A percentile compares a stretch with the other conserved stretches of the same genome.
Evolutionary conservation across 2,888 invertebrate genomes (phyloP).

Genomic region (Zaprionus lineosus): DNA sequence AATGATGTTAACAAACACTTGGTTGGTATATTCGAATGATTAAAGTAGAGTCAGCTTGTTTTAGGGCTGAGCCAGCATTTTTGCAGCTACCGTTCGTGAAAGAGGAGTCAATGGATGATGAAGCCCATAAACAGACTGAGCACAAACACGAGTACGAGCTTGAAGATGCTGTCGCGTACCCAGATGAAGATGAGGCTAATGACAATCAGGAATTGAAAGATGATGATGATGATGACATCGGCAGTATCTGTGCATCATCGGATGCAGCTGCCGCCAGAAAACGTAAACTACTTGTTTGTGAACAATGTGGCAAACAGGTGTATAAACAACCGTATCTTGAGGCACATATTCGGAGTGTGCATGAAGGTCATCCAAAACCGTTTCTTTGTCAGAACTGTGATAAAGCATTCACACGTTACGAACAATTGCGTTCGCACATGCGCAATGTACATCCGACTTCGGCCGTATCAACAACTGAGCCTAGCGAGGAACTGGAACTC

Average conservation of each 20-base stretch:
- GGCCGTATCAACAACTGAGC: neutral
- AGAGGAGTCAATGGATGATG: constrained; percentile 45
- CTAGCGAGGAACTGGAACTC: constrained; percentile 39
- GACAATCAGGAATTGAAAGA: constrained; percentile 17
- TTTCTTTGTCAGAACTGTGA: constrained; percentile 74
- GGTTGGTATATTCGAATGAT: constrained; percentile 49
- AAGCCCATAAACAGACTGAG: neutral
- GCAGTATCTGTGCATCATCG: neutral
- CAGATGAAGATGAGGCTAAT: neutral
- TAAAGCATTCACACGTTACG: constrained; percentile 73
- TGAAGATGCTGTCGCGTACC: neutral
- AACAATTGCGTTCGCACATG: constrained; percentile 70
- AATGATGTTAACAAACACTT: constrained; percentile 12
- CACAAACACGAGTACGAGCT: constrained; percentile 1
- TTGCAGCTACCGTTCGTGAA: constrained; percentile 53
- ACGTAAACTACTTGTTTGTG: constrained; percentile 54
- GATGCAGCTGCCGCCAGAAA: constrained; percentile 32
- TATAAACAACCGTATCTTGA: constrained; percentile 77
- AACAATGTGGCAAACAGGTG: constrained; percentile 72
- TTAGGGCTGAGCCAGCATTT: constrained; percentile 56
- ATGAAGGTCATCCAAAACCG: constrained; percentile 76
- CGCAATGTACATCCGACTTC: constrained; percentile 56
- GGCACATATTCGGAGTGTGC: constrained; percentile 77
- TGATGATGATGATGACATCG: constrained; percentile 22
- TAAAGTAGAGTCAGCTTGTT: constrained; percentile 42